These are phyloP conservation scores for Amaurobius ferox DNA, from an alignment of 2,888 invertebrate genomes.

Conservation along the genomic window DNA sequence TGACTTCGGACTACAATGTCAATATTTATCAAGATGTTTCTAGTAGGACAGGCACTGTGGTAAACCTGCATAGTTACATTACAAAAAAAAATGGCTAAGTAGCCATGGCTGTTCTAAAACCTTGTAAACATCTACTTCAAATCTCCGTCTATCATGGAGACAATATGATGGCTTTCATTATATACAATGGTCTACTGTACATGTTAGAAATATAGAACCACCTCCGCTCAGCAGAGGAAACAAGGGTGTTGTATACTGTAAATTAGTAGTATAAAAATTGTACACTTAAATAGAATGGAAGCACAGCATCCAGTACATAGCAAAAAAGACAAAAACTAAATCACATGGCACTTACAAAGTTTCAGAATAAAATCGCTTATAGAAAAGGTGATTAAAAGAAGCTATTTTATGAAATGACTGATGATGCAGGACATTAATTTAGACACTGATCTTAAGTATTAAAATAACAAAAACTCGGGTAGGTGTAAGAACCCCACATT, in stretches of 20 bases:
- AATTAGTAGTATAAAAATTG: constrained; percentile 26
- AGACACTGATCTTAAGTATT: too few species aligned
- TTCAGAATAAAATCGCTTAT: background rate
- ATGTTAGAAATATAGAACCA: background rate
- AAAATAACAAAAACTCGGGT: too few species aligned
- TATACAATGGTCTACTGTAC: background rate
- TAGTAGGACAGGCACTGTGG: constrained; percentile 49
- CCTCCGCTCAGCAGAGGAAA: constrained; percentile 49
- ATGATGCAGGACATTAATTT: too few species aligned
- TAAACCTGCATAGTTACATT: constrained; percentile 35
- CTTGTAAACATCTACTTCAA: background rate
- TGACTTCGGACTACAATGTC: too few species aligned
- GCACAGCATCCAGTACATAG: constrained; percentile 56
- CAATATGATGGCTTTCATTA: background rate
- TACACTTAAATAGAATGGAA: constrained; percentile 36
- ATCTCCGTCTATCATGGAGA: background rate
- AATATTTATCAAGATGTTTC: constrained; percentile 1
- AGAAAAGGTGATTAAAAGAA: background rate
- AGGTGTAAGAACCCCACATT: too few species aligned
- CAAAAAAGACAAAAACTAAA: constrained; percentile 33
- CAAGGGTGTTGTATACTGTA: background rate
- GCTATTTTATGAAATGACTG: background rate
- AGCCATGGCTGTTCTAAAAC: background rate
- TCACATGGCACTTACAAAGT: constrained; percentile 55
- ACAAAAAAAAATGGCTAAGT: background rate